A percentile compares a stretch with the other conserved stretches of the same genome.
These are phyloP conservation scores for Scaptomyza reducta DNA, from an alignment of 2,888 invertebrate genomes.

Conservation along the genomic window DNA sequence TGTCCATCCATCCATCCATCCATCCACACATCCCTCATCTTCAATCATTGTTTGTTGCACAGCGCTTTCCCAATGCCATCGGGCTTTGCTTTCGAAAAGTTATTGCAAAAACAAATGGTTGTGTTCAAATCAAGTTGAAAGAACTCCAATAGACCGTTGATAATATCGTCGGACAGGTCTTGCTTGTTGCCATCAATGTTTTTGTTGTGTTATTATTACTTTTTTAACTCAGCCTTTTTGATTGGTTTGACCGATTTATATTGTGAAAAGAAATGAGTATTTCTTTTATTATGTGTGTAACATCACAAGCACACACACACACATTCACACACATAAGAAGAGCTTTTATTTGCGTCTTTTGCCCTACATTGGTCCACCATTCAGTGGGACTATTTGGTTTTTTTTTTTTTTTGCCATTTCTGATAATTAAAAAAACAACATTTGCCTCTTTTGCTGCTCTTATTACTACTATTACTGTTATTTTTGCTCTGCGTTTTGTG, in stretches of 20 bases:
- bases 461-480: slow-evolving; percentile 33
- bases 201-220: slow-evolving; percentile 25
- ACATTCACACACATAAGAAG: slow-evolving; percentile 19
- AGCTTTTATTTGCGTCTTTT: slow-evolving; percentile 64
- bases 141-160: slow-evolving; percentile 66
- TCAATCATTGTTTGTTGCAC: slow-evolving; percentile 18
- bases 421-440: slow-evolving; percentile 71
- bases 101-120: slow-evolving; percentile 22
- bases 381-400: slow-evolving; percentile 22
- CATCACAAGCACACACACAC: slow-evolving; percentile 19
- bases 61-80: slow-evolving; percentile 43
- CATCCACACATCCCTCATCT: slow-evolving; percentile 8
- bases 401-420: slow-evolving; percentile 45
- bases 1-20: slow-evolving; percentile 21
- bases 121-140: slow-evolving; percentile 62
- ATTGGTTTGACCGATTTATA: slow-evolving; percentile 78
- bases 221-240: slow-evolving; percentile 51
- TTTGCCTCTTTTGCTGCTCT: slow-evolving; percentile 24
- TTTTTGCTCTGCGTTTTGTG: slow-evolving; percentile 22
- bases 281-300: slow-evolving; percentile 17
- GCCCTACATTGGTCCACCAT: slow-evolving; percentile 54
- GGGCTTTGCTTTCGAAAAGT: slow-evolving; percentile 20
- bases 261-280: slow-evolving; percentile 73
- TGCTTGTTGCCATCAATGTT: slow-evolving; percentile 20
- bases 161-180: slow-evolving; percentile 41